These are phyloP conservation scores for Amaurobius ferox DNA, from an alignment of 2,888 invertebrate species.

Conservation along the genomic window DNA sequence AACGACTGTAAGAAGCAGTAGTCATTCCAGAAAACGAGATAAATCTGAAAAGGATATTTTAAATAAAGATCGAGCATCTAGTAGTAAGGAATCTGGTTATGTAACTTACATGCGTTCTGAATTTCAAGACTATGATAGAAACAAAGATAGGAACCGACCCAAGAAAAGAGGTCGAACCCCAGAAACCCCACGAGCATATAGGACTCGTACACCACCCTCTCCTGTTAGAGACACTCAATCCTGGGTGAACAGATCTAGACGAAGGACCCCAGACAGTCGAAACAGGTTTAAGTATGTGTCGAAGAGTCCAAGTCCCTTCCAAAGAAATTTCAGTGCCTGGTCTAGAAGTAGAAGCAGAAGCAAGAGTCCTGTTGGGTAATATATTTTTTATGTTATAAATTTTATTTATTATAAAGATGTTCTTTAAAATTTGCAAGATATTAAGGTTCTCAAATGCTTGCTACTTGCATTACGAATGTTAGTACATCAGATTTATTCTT, in stretches of 20 bases:
- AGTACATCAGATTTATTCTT: too few relatives aligned
- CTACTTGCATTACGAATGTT: too few relatives aligned
- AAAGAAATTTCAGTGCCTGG: conserved; percentile 62
- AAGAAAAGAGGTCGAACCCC: conserved; percentile 70
- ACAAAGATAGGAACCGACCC: conserved; percentile 31
- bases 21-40: conserved; percentile 42
- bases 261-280: conserved; percentile 48
- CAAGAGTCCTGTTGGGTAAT: conserved; percentile 57
- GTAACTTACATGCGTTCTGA: conserved; percentile 25
- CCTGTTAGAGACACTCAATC: conserved; percentile 48
- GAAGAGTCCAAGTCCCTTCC: conserved; percentile 62
- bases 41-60: conserved; percentile 28
- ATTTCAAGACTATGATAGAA: not conserved
- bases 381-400: not conserved
- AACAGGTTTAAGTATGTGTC: conserved; percentile 50
- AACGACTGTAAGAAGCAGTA: not conserved
- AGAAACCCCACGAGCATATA: conserved; percentile 73
- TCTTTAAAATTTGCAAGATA: too few relatives aligned
- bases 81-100: conserved; percentile 43
- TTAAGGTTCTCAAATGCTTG: too few relatives aligned
- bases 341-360: conserved; percentile 67
- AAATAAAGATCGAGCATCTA: conserved; percentile 51
- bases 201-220: conserved; percentile 60
- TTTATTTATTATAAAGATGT: too few relatives aligned
- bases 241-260: conserved; percentile 49